Percentiles rank a stretch among this genome's conserved stretches.
Conservation (phyloP, 2,797 vertebrate species). For the Artibeus jamaicensis region DNA sequence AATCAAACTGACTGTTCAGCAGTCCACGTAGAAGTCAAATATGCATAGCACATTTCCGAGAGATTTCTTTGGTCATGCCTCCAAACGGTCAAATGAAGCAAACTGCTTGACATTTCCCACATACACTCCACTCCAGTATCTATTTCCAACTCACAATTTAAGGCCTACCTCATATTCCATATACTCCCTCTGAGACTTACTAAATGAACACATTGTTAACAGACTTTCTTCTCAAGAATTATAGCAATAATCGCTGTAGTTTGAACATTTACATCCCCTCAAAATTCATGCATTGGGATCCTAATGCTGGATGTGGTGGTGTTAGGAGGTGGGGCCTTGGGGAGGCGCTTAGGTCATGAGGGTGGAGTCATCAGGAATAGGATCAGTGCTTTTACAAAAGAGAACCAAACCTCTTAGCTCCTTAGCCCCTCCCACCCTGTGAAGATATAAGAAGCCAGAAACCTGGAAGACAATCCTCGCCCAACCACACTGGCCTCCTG, state of each 20-base stretch:
- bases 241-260: background rate
- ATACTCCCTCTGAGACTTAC: background rate
- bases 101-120: background rate
- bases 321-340: background rate
- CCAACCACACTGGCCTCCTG: background rate
- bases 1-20: background rate
- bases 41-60: background rate
- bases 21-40: background rate
- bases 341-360: background rate
- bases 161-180: background rate
- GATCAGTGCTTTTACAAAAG: background rate
- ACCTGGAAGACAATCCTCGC: background rate
- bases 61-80: background rate
- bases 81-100: background rate
- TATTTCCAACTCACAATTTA: background rate
- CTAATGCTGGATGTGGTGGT: background rate
- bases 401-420: background rate
- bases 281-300: background rate
- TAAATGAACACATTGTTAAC: background rate
- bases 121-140: background rate
- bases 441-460: background rate
- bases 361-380: background rate
- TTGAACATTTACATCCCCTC: background rate
- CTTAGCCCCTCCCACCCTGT: background rate
- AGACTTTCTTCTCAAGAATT: background rate